phyloP scores from a whole-genome alignment of 2,888 invertebrate species.

The Ophion obscuratus region DNA sequence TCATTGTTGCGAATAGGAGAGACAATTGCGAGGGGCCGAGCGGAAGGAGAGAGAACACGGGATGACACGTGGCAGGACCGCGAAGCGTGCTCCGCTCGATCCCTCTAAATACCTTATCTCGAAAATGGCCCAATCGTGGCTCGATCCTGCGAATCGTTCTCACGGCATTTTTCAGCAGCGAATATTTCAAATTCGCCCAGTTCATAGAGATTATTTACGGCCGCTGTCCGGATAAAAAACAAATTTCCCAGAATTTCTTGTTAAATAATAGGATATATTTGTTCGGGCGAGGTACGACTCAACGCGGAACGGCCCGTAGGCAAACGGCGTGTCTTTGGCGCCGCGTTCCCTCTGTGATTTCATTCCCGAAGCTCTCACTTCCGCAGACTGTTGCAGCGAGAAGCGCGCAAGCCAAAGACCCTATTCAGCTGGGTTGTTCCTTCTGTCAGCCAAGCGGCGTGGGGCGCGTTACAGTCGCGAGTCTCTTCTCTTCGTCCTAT shows the following conservation, averaged over 20 bases:
- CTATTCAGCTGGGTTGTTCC: too few species aligned
- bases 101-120: conserved; percentile 53
- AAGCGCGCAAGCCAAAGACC: conserved; percentile 8
- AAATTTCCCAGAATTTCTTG: neutral
- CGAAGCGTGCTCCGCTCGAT: conserved; percentile 24
- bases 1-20: conserved; percentile 41
- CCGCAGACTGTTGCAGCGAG: conserved; percentile 22
- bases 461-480: too few species aligned
- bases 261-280: neutral
- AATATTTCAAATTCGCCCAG: neutral
- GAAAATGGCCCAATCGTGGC: conserved; percentile 55
- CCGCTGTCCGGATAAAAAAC: too few species aligned
- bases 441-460: too few species aligned
- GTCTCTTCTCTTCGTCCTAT: too few species aligned
- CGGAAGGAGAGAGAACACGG: conserved; percentile 4
- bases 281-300: neutral
- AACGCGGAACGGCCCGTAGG: neutral
- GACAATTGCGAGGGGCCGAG: neutral
- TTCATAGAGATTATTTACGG: too few species aligned
- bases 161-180: conserved; percentile 30
- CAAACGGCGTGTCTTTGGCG: too few species aligned
- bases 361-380: conserved; percentile 45
- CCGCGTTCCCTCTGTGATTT: neutral
- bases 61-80: conserved; percentile 54
- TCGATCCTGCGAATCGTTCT: conserved; percentile 47